phyloP scores from a whole-genome alignment of 2,797 vertebrate genomes.

The Melanotaenia parkinsoni region DNA sequence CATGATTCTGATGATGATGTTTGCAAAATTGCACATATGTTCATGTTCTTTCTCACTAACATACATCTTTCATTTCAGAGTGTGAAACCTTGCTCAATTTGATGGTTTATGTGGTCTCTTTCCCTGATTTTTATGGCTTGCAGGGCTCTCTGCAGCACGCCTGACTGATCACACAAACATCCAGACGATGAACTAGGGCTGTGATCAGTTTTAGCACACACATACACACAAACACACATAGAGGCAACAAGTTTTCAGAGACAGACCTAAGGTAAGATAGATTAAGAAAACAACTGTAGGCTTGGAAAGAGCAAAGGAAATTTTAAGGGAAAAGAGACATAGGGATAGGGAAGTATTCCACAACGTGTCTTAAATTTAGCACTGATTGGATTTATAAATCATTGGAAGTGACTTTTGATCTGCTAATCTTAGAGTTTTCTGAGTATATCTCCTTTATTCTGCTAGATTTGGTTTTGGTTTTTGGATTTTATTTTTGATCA shows the following conservation, averaged over 20 bases:
- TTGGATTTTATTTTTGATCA: no score
- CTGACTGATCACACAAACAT: conserved; percentile 20
- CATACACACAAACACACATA: conserved; percentile 10
- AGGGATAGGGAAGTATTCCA: no score
- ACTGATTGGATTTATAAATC: no score
- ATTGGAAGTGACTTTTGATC: no score
- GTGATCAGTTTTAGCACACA: conserved; percentile 14
- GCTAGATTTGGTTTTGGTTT: no score
- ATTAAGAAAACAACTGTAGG: no score
- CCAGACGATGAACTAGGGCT: conserved; percentile 24
- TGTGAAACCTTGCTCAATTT: conserved; percentile 16
- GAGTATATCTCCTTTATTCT: no score
- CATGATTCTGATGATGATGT: conserved; percentile 47
- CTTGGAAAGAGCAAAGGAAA: no score
- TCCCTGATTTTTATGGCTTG: conserved; percentile 33
- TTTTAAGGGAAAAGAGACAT: no score
- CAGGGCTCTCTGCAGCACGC: conserved; percentile 17
- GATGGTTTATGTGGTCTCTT: conserved; percentile 12
- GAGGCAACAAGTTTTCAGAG: not conserved
- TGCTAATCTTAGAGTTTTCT: no score
- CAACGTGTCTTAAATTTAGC: no score
- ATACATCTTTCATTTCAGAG: conserved; percentile 25
- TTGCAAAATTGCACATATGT: not conserved
- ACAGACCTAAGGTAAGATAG: no score
- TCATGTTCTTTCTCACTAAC: not conserved